Evolutionary conservation across 2,113 vertebrate species (phyloP), one percentile per base, ranked within the genome.

Genomic region (Turnix velox): DNA sequence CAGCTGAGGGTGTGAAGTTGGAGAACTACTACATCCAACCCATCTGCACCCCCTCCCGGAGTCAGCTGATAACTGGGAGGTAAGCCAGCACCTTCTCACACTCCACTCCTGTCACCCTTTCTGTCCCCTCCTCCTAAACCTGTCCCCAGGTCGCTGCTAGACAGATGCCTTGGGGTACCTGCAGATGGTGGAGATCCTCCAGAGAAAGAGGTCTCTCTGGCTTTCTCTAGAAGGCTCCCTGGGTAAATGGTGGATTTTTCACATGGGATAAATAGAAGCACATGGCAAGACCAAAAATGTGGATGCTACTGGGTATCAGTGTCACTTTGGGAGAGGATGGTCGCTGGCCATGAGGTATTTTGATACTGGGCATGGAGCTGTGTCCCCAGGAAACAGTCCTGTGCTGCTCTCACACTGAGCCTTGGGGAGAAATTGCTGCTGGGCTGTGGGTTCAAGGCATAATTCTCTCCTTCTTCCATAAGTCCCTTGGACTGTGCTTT

Each of bases 21-120:
- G 99, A 99, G 97, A 99, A 98, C 68, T 99, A 99, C 67, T 99
- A 99, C 95, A 98, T 99, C 93, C 99, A 99, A 84, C 99, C 99
- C 82, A 99, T 99, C 96, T 99, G 99, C 94, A 99, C 99, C 20
- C 99, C 99, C 0, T 99, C 99, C 20, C 97, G 99, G 43, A 99
- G 99, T 92, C 99, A 99, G 86, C 98, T 99, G 80, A 99, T 99
- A 91, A 99, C 99, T 0, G 99, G 99, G 97, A 99, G 99, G 99
- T 99, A 98, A 97, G 98, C 19, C 63, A 72, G 37, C 0, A 2
- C 35, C 59, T 54, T 19, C 43, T 91, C 30, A 15, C 61, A 24
- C 4, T 30, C 40, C 15, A 0, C n/a, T 66, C 2, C 0, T 54
- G 59, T 46, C 13, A n/a, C 43, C 3, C 0, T 30, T 81, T 48